A percentile compares a stretch with the other conserved stretches of the same genome.
phyloP scores from a whole-genome alignment of 2,113 vertebrate species.

The Sprattus sprattus region DNA sequence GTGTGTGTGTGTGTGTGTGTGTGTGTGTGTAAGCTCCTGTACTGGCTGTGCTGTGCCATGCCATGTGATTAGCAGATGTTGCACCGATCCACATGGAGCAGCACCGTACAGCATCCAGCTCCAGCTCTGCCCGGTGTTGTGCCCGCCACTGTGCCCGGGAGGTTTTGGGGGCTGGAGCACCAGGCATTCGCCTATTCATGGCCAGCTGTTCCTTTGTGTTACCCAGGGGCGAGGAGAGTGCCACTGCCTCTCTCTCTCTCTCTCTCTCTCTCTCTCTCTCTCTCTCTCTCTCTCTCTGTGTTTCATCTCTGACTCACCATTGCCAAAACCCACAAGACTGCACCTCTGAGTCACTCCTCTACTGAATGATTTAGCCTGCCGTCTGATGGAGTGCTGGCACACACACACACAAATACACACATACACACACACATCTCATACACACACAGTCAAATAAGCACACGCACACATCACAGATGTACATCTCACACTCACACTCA shows the following conservation, averaged over 20 bases:
- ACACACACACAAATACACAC: not conserved
- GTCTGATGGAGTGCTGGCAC: constrained; percentile 59
- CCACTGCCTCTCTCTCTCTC: constrained; percentile 41
- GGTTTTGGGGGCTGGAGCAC: not conserved
- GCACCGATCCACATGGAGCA: constrained; percentile 37
- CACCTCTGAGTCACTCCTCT: constrained; percentile 67
- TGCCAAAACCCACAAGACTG: constrained; percentile 66
- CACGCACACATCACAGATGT: not conserved
- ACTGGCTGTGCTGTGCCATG: constrained; percentile 35
- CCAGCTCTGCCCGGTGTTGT: constrained; percentile 53
- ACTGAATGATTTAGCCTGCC: constrained; percentile 49
- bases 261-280: constrained; percentile 23
- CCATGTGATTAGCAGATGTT: constrained; percentile 74
- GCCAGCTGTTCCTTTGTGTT: constrained; percentile 66
- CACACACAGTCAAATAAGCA: not conserved
- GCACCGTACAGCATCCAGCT: constrained; percentile 12
- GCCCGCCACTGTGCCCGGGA: constrained; percentile 39
- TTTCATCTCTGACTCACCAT: constrained; percentile 63
- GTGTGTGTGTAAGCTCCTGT: not conserved
- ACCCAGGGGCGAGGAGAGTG: constrained; percentile 43
- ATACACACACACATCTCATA: not conserved
- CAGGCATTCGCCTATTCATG: constrained; percentile 61
- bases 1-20: constrained; percentile 8
- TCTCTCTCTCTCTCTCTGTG: constrained; percentile 13
- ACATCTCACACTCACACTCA: not conserved